Percentiles rank a stretch among this genome's conserved stretches.
phyloP scores from a whole-genome alignment of 2,888 invertebrate genomes.

The Ennomos fuscantarius region DNA sequence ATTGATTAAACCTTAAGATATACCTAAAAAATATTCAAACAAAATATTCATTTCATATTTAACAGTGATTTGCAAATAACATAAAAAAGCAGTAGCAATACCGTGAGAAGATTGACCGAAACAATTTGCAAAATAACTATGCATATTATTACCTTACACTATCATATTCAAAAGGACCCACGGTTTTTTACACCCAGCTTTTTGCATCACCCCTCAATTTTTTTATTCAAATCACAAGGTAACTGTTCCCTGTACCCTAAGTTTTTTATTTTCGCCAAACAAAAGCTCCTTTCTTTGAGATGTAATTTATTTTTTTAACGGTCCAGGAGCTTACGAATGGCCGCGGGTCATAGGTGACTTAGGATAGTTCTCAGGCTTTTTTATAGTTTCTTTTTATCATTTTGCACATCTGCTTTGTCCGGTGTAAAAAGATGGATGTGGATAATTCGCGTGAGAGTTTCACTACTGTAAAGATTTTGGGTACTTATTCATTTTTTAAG shows the following conservation, averaged over 20 bases:
- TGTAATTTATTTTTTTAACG: slow-evolving; percentile 77
- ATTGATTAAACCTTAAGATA: too few relatives aligned
- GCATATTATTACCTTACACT: slow-evolving; percentile 61
- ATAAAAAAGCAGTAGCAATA: slow-evolving; percentile 19
- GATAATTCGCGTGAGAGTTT: slow-evolving; percentile 31
- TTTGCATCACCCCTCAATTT: slow-evolving; percentile 74
- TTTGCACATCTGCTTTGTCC: slow-evolving; percentile 68
- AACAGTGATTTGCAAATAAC: neutral
- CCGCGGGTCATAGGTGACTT: slow-evolving; percentile 82
- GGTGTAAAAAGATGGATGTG: slow-evolving; percentile 40
- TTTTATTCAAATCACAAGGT: slow-evolving; percentile 79
- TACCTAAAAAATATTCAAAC: too few relatives aligned
- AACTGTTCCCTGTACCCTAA: slow-evolving; percentile 62
- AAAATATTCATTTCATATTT: too few relatives aligned
- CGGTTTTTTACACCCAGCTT: slow-evolving; percentile 49
- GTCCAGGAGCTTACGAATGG: slow-evolving; percentile 63
- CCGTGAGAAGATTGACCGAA: slow-evolving; percentile 77
- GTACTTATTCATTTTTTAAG: too few relatives aligned
- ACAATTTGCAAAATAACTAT: slow-evolving; percentile 71
- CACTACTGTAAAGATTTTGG: too few relatives aligned
- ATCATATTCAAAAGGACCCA: slow-evolving; percentile 70
- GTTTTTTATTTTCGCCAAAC: slow-evolving; percentile 73
- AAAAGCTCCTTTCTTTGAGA: slow-evolving; percentile 72
- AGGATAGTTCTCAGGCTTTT: slow-evolving; percentile 75
- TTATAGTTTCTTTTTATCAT: slow-evolving; percentile 67